Conservation (phyloP, 1,140 invertebrate species). For the Ips nitidus region DNA sequence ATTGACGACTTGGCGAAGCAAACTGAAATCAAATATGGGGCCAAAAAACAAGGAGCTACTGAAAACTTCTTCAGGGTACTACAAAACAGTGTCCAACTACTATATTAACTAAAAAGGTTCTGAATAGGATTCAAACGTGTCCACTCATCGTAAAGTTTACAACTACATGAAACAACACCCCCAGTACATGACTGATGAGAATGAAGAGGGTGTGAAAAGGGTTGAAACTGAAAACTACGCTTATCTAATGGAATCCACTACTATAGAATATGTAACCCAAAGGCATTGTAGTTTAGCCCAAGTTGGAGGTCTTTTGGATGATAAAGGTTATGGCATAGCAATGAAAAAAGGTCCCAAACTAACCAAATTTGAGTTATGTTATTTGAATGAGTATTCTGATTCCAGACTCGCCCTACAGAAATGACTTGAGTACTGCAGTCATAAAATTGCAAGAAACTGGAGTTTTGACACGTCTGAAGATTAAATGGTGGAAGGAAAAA, state of each 20-base stretch:
- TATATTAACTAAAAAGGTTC: too few relatives aligned
- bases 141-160: slow-evolving; percentile 74
- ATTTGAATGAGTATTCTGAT: slow-evolving; percentile 29
- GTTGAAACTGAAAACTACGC: slow-evolving; percentile 69
- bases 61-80: slow-evolving; percentile 80
- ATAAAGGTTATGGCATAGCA: slow-evolving; percentile 83
- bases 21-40: slow-evolving; percentile 81
- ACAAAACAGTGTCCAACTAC: too few relatives aligned
- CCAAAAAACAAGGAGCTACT: slow-evolving; percentile 78
- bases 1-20: slow-evolving; percentile 84
- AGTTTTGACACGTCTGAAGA: slow-evolving; percentile 71
- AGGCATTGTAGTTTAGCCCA: slow-evolving; percentile 69
- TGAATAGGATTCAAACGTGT: slow-evolving; percentile 59
- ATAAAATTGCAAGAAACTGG: slow-evolving; percentile 81
- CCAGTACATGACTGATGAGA: slow-evolving; percentile 65
- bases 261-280: slow-evolving; percentile 70
- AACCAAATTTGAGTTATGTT: background rate
- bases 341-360: slow-evolving; percentile 73
- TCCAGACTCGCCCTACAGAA: slow-evolving; percentile 74
- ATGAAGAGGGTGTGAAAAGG: slow-evolving; percentile 70
- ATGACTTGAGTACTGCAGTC: slow-evolving; percentile 72
- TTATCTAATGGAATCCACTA: slow-evolving; percentile 75
- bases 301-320: slow-evolving; percentile 70
- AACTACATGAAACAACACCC: slow-evolving; percentile 67
- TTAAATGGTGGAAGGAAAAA: slow-evolving; percentile 86